phyloP scores from a whole-genome alignment of 1,140 invertebrate genomes.

The Listronotus oregonensis region DNA sequence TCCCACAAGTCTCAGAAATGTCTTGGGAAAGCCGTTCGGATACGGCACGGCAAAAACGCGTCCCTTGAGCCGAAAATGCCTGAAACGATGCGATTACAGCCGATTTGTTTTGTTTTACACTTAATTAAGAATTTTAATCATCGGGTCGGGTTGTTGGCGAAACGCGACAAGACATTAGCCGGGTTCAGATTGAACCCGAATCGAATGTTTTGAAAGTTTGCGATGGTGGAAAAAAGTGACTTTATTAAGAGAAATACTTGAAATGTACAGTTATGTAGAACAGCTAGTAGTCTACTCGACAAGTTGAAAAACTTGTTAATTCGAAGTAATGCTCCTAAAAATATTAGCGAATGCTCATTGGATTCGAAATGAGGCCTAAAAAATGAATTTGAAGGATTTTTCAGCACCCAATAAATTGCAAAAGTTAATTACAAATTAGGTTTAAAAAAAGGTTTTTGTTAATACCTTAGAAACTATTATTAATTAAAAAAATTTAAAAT shows the following conservation, averaged over 20 bases:
- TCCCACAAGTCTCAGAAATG: conserved; percentile 33
- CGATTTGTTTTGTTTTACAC: conserved; percentile 42
- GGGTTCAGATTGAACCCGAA: conserved; percentile 28
- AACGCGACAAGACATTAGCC: conserved; percentile 23
- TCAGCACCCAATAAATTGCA: too few relatives aligned
- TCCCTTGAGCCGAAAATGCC: conserved; percentile 28
- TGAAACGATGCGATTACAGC: conserved; percentile 38
- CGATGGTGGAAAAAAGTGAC: conserved; percentile 13
- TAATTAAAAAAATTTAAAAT: too few relatives aligned
- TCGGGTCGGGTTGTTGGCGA: conserved; percentile 5
- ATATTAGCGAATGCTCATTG: too few relatives aligned
- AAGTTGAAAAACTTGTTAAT: too few relatives aligned
- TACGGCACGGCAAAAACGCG: conserved; percentile 35
- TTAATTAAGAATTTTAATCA: conserved; percentile 41
- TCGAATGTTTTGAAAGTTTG: conserved; percentile 23
- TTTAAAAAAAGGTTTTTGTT: too few relatives aligned
- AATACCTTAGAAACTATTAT: too few relatives aligned
- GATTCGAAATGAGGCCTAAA: too few relatives aligned
- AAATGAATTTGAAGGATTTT: too few relatives aligned
- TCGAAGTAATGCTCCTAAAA: too few relatives aligned
- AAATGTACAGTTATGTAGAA: too few relatives aligned
- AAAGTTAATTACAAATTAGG: too few relatives aligned
- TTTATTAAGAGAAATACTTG: conserved; percentile 12
- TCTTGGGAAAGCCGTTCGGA: conserved; percentile 31
- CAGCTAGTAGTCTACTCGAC: too few relatives aligned